Evolutionary conservation across 2,797 vertebrate genomes (phyloP), one percentile per base, ranked within the genome.

Genomic region (Megaceryle alcyon): DNA sequence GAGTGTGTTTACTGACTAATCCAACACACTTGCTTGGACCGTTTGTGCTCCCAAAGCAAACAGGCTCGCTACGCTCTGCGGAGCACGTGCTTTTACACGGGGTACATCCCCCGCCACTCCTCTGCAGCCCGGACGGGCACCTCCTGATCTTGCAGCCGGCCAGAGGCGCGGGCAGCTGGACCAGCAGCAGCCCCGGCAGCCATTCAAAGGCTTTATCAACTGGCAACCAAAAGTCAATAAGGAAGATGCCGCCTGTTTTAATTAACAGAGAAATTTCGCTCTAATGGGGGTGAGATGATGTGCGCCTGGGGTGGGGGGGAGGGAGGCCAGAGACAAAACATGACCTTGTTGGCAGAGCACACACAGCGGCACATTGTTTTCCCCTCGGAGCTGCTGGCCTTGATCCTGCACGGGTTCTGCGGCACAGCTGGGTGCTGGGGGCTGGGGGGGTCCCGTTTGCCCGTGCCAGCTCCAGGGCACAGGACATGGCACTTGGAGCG

Each of bases 311-410:
- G 7, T 13, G 33, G 20, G 70, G 61, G 37, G 63, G 54, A 88
- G 91, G 88, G 78, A 94, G 96, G 86, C 35, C 12, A 16, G 92
- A 97, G 96, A 97, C 97, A 97, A 96, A 97, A 97, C 96, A 97
- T 94, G 96, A 94, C 96, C 97, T 97, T 96, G 96, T 92, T 94
- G 85, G 76, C 3, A 37, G 20, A 37, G 57, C 64, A 2, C 81
- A 44, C 88, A 95, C 93, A 94, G 85, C 85, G 0, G 68, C 70
- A 77, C 75, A 56, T 96, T 96, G 96, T 92, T 95, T 93, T 68
- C 39, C 70, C 76, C 66, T 14, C 0, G 3, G 26, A 71, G 54
- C 25, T 7, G 3, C 23, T 48, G 94, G 92, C 96, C 96, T 97
- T 97, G 96, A 31, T 37, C 46, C 59, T 49, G 93, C 46, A 0